Evolutionary conservation across 2,113 vertebrate genomes (phyloP).

Genomic region (Prolemur simus): DNA sequence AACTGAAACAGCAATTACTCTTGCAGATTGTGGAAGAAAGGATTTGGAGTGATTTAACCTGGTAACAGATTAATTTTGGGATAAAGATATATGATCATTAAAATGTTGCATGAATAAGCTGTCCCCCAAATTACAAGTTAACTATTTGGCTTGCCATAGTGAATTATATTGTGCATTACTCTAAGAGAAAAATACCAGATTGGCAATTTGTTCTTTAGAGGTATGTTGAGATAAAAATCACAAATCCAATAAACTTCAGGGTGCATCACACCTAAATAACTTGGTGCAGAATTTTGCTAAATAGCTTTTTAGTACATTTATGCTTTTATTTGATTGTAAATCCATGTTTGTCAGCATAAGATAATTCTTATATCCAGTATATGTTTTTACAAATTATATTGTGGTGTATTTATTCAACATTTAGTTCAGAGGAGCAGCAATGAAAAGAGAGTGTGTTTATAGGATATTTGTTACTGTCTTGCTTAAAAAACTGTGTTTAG

Average conservation of each 20-base stretch:
- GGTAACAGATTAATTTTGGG: slow-evolving; percentile 73
- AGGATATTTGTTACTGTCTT: background rate
- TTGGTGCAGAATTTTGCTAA: background rate
- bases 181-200: slow-evolving; percentile 50
- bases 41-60: slow-evolving; percentile 72
- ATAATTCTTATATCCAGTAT: slow-evolving; percentile 15
- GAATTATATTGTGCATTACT: slow-evolving; percentile 35
- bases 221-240: slow-evolving; percentile 40
- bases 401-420: background rate
- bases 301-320: slow-evolving; percentile 27
- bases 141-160: slow-evolving; percentile 61
- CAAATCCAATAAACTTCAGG: slow-evolving; percentile 52
- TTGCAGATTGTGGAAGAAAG: slow-evolving; percentile 59
- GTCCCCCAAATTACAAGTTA: slow-evolving; percentile 57
- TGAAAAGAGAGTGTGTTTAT: background rate
- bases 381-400: background rate
- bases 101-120: slow-evolving; percentile 60
- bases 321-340: slow-evolving; percentile 38
- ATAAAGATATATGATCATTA: slow-evolving; percentile 64
- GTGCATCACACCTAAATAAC: slow-evolving; percentile 36
- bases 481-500: slow-evolving; percentile 14
- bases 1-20: slow-evolving; percentile 72
- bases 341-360: slow-evolving; percentile 3
- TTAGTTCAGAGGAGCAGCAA: background rate
- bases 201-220: slow-evolving; percentile 61